Evolutionary conservation across 2,888 invertebrate genomes (phyloP).

Genomic region (Caenorhabditis sp.): DNA sequence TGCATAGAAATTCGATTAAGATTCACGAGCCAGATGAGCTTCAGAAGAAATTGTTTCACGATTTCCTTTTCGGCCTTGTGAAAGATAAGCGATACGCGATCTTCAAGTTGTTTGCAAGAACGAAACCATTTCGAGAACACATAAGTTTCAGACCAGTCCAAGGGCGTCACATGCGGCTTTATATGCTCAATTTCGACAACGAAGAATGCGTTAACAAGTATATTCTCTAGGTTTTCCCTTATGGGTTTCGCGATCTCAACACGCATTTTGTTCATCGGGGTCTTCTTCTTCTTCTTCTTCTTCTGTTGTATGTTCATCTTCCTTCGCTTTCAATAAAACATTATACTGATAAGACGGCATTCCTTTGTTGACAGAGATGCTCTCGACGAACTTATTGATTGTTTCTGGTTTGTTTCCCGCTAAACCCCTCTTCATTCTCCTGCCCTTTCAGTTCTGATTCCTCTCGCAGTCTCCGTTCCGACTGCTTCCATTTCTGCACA

Average conservation of each 20-base stretch:
- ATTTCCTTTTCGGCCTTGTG: constrained; percentile 48
- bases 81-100: constrained; percentile 47
- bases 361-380: constrained; percentile 2
- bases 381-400: too few relatives aligned
- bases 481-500: constrained; percentile 67
- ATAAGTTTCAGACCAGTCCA: constrained; percentile 45
- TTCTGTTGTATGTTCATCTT: too few relatives aligned
- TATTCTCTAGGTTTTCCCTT: constrained; percentile 22
- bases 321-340: constrained; percentile 12
- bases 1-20: too few relatives aligned
- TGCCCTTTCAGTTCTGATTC: constrained; percentile 12
- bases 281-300: too few relatives aligned
- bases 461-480: constrained; percentile 21
- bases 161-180: constrained; percentile 48
- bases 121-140: too few relatives aligned
- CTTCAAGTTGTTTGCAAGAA: constrained; percentile 1
- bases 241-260: constrained; percentile 8
- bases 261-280: not conserved
- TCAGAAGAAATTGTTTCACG: constrained; percentile 50
- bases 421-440: not conserved
- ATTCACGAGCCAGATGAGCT: constrained; percentile 50
- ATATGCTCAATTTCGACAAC: constrained; percentile 53
- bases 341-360: constrained; percentile 20
- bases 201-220: constrained; percentile 53
- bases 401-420: not conserved